A percentile compares a stretch with the other conserved stretches of the same genome.
These are phyloP conservation scores for Nibea albiflora DNA, from an alignment of 2,113 vertebrate genomes.

Conservation along the genomic window DNA sequence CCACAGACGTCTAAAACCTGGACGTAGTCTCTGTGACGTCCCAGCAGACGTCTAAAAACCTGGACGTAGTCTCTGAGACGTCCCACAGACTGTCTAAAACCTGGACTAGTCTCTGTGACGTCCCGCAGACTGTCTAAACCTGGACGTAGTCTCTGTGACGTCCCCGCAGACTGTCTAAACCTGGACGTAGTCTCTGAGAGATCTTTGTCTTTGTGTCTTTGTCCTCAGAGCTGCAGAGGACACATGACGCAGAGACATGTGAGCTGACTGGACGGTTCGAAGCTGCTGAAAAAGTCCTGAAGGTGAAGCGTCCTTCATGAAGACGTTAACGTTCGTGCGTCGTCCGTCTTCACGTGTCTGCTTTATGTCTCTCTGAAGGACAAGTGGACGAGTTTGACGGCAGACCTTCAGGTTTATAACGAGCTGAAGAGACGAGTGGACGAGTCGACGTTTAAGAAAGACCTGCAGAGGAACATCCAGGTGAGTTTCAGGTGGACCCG, in stretches of 20 bases:
- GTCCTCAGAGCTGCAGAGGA: slow-evolving; percentile 76
- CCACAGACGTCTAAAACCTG: too few relatives aligned
- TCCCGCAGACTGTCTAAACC: too few relatives aligned
- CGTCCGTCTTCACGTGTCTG: too few relatives aligned
- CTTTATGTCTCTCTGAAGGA: slow-evolving; percentile 68
- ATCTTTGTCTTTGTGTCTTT: not conserved
- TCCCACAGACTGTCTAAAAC: too few relatives aligned
- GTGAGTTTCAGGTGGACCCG: slow-evolving; percentile 13
- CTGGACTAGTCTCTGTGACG: too few relatives aligned
- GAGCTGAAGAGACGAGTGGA: slow-evolving; percentile 87
- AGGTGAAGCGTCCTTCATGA: slow-evolving; percentile 53
- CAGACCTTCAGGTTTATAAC: slow-evolving; percentile 87
- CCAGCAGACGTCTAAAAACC: too few relatives aligned
- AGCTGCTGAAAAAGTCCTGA: slow-evolving; percentile 70
- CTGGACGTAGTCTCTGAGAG: too few relatives aligned
- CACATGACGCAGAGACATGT: slow-evolving; percentile 82
- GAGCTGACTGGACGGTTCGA: slow-evolving; percentile 79
- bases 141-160: too few relatives aligned
- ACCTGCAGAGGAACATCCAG: slow-evolving; percentile 89
- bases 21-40: too few relatives aligned
- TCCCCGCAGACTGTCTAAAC: too few relatives aligned
- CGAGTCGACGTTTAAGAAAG: slow-evolving; percentile 87
- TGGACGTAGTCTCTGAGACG: too few relatives aligned
- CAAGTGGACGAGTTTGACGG: slow-evolving; percentile 77
- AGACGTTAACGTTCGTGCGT: too few relatives aligned